Evolutionary conservation across 2,113 vertebrate species (phyloP).

Genomic region (Podilymbus podiceps): DNA sequence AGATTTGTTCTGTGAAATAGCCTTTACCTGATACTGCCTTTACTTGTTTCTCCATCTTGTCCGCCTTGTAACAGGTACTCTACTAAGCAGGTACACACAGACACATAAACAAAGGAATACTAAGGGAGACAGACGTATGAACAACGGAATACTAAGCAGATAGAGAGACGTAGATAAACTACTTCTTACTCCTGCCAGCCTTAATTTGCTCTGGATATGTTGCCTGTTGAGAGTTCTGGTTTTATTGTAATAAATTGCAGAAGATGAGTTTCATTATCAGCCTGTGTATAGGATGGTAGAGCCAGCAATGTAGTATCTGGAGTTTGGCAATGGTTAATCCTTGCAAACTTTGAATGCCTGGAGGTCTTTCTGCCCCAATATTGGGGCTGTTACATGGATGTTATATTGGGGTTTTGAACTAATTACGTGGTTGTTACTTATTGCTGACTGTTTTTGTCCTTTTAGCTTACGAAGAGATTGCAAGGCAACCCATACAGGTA

Average conservation of each 20-base stretch:
- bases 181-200: not conserved
- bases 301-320: not conserved
- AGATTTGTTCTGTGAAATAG: not conserved
- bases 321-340: not conserved
- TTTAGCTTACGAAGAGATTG: conserved; percentile 88
- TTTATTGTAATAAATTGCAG: not conserved
- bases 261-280: not conserved
- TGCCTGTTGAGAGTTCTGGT: not conserved
- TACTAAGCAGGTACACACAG: not conserved
- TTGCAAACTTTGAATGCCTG: not conserved
- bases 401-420: not conserved
- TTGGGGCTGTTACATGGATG: not conserved
- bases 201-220: not conserved
- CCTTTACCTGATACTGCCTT: not conserved
- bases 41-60: not conserved
- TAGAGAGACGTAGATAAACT: not conserved
- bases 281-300: not conserved
- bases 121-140: not conserved
- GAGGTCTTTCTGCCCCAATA: not conserved
- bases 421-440: not conserved
- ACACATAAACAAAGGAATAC: not conserved
- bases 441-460: not conserved
- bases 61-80: not conserved
- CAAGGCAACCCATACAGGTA: conserved; percentile 92
- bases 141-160: not conserved